phyloP scores from a whole-genome alignment of 2,797 vertebrate species.

The Poecilia picta region DNA sequence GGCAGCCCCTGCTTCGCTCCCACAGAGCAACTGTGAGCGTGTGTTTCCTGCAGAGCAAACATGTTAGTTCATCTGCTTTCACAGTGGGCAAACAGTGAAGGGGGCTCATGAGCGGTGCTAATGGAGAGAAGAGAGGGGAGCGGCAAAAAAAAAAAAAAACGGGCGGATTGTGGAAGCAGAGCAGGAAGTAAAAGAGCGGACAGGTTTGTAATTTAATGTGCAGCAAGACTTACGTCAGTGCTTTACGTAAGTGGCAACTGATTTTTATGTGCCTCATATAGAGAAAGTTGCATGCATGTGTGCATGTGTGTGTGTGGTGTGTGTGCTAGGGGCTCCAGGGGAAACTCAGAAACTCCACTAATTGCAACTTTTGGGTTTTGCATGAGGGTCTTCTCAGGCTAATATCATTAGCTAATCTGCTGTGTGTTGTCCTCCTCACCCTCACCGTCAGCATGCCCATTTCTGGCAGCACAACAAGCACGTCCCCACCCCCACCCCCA shows the following conservation, averaged over 20 bases:
- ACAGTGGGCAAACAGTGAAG: conserved; percentile 72
- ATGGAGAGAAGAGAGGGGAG: conserved; percentile 56
- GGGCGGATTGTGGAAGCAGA: conserved; percentile 33
- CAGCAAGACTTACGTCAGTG: conserved; percentile 40
- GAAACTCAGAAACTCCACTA: conserved; percentile 76
- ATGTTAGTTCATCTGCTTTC: conserved; percentile 77
- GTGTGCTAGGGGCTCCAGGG: conserved; percentile 61
- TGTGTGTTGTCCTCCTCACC: conserved; percentile 80
- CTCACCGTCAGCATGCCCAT: conserved; percentile 59
- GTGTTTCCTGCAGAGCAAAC: conserved; percentile 72
- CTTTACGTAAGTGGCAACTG: conserved; percentile 50
- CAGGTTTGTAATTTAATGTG: conserved; percentile 43
- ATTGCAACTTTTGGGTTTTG: conserved; percentile 84
- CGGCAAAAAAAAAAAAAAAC: conserved; percentile 16
- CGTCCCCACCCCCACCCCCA: conserved; percentile 39
- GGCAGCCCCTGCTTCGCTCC: conserved; percentile 48
- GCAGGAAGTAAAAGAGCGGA: conserved; percentile 30
- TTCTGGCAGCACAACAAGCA: conserved; percentile 56
- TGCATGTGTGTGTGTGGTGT: conserved; percentile 26
- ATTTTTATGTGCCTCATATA: conserved; percentile 31
- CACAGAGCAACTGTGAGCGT: conserved; percentile 57
- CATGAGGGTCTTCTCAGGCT: conserved; percentile 75
- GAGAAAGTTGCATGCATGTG: conserved; percentile 14
- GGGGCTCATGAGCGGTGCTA: conserved; percentile 65
- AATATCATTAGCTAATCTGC: conserved; percentile 86